Base-by-base conservation (phyloP, 2,797 vertebrate species). In the Naso thynnoides region DNA sequence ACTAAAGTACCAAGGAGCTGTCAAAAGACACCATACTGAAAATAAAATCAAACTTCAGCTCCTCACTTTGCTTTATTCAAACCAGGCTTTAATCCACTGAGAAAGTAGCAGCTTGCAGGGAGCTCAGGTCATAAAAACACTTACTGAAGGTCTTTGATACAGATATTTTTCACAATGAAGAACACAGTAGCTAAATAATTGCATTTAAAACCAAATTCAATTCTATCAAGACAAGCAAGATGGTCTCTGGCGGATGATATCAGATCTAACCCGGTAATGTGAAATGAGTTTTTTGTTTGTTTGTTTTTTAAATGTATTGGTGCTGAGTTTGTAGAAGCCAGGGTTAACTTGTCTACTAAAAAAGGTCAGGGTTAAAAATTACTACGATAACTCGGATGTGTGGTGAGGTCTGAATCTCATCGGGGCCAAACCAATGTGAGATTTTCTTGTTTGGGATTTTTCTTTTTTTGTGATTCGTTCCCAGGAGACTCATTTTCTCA, bases 241-340 rank as follows among this genome's bases (percentile, higher is more conserved):
- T 10, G 42, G 70, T 76, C 45, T 76, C 66, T 59, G 52, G 55
- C 2, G 39, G 65, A 53, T 47, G 31, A 47, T 70, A 52, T 81
- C 63, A 62, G 64, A 82, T 68, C n/a, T n/a, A 64, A 48, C 71
- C n/a, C 45, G 58, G 54, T 55, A 60, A 85, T 50, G 16, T 60
- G 16, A 73, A 81, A 76, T 59, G 0, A 18, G 21, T 47, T 61
- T 76, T 48, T 72, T n/a, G n/a, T n/a, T n/a, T n/a, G n/a, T 33
- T 33, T 36, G 8, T 36, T 36, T 36, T 36, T 36, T 8, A 64
- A 53, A 78, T 62, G 52, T 55, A 48, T 29, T 24, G 31, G 19
- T 70, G 80, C 86, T 83, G 86, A 85, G 59, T 48, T 36, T 26
- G 73, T 76, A 86, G 70, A 89, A 85, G 72, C 76, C 68, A 49